Conservation (phyloP, 2,113 vertebrate genomes). For the Trochalopteron elliotii region DNA sequence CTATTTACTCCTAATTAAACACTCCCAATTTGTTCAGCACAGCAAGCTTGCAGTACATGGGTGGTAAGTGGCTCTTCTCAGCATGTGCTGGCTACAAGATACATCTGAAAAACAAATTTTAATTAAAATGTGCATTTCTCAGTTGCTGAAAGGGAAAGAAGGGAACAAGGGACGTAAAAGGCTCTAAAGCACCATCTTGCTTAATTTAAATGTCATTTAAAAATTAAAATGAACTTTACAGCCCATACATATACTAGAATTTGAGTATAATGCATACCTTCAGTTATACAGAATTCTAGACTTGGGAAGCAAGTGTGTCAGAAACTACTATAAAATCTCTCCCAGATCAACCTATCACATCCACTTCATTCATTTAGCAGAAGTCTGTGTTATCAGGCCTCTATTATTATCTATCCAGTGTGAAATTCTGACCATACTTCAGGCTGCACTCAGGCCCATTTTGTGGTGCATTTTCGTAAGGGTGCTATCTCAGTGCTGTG, state of each 20-base stretch:
- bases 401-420: neutral
- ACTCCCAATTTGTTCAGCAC: neutral
- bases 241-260: neutral
- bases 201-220: neutral
- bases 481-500: neutral
- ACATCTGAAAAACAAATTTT: conserved; percentile 41
- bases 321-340: neutral
- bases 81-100: neutral
- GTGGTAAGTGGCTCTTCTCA: conserved; percentile 19
- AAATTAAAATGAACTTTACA: neutral
- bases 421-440: neutral
- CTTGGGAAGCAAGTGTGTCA: neutral
- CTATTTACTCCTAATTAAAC: neutral
- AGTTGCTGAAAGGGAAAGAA: neutral
- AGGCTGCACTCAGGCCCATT: neutral
- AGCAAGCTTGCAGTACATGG: neutral
- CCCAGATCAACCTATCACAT: neutral
- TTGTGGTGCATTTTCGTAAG: neutral
- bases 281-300: neutral
- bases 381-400: neutral
- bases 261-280: neutral
- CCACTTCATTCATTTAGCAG: neutral
- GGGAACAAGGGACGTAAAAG: neutral
- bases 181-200: neutral
- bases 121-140: conserved; percentile 32